Evolutionary conservation across 2,888 invertebrate genomes (phyloP), one percentile per base, ranked within the genome.

Genomic region (Petrolisthes cinctipes): DNA sequence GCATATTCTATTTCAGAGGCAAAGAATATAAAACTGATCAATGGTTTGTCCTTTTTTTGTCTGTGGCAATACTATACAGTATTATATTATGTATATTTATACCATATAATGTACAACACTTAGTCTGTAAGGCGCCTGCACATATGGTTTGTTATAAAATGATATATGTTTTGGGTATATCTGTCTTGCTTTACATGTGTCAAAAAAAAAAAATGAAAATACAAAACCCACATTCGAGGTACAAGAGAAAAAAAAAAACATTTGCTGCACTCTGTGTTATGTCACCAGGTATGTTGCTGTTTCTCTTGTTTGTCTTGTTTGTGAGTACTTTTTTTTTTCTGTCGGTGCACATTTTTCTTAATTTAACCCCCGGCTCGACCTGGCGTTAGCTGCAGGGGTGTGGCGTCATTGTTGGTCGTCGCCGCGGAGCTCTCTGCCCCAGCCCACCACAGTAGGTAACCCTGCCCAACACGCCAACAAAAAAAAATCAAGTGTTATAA

Each of bases 91-190:
- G 20, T 71, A 71, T 71, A 71, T 71, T n/a, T 71, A 71, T 71
- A n/a, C 17, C 20, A n/a, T 71, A 71, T 11, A n/a, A 71, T 71
- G 71, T 61, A 57, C 61, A 23, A 82, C 61, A 61, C 56, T 56
- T 82, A 61, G 57, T 82, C 20, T 71, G 20, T 71, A 71, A 71
- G 71, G 71, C 71, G 71, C 14, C 73, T 84, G 84, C 84, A 81
- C 85, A 86, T 81, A 81, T 86, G 79, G 85, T 86, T 81, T 81
- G 85, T 81, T 75, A 86, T 81, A 85, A 85, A 86, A 81, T 86
- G 85, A 86, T 86, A 86, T 86, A 86, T 86, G 85, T 76, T 71
- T 86, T 86, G 85, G 85, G 85, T 81, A 86, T 86, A 86, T 86
- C 71, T 80, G 81, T 86, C 73, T 78, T 73, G 76, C 83, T 75